These are phyloP conservation scores for Polyommatus icarus DNA, from an alignment of 2,888 invertebrate species.

Conservation along the genomic window DNA sequence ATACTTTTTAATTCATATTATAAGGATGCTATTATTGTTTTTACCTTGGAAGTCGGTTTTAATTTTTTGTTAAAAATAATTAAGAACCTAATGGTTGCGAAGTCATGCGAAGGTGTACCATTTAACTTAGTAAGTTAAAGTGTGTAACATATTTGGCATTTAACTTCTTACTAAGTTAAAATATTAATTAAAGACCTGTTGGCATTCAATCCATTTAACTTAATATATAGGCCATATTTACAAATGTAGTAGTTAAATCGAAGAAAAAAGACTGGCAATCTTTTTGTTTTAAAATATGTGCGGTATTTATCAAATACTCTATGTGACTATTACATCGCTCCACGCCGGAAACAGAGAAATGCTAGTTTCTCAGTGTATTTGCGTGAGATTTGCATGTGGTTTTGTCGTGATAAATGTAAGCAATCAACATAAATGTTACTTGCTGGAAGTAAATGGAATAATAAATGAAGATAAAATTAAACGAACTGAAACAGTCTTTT, in stretches of 20 bases:
- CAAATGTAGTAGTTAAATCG: not conserved
- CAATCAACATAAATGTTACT: not conserved
- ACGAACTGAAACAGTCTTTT: not conserved
- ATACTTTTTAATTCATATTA: too few relatives aligned
- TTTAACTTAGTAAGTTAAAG: too few relatives aligned
- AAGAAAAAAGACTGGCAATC: not conserved
- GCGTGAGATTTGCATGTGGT: constrained; percentile 16
- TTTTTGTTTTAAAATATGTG: not conserved
- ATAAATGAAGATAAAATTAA: not conserved
- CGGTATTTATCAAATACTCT: not conserved
- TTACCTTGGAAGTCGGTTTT: too few relatives aligned
- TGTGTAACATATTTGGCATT: too few relatives aligned
- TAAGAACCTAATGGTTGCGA: too few relatives aligned
- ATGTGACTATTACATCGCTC: not conserved
- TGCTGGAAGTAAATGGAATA: not conserved
- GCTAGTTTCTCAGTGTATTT: not conserved
- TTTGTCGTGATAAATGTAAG: constrained; percentile 2
- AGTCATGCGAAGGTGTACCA: too few relatives aligned
- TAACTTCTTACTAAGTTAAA: too few relatives aligned
- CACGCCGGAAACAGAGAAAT: constrained; percentile 16
- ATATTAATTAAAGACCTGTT: too few relatives aligned
- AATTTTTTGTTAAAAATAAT: too few relatives aligned
- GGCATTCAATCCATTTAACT: too few relatives aligned
- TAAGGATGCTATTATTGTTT: too few relatives aligned
- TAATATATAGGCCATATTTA: too few relatives aligned